Conservation (phyloP, 2,888 invertebrate genomes). For the Leptarthrus brevirostris region DNA sequence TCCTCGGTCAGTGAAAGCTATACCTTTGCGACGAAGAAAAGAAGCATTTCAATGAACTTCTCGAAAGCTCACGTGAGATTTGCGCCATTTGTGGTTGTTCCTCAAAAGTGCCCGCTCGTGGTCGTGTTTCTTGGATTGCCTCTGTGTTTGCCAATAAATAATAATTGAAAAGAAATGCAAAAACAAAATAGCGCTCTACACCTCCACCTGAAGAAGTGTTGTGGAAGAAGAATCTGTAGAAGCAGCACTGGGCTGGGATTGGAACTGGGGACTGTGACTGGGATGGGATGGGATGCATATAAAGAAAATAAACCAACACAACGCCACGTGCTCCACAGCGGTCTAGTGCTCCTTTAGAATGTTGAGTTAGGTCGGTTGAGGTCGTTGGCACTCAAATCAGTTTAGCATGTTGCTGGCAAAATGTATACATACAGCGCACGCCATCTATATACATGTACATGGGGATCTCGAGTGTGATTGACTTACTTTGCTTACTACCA, state of each 20-base stretch:
- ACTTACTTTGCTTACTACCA: conserved; percentile 25
- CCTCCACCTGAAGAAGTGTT: conserved; percentile 15
- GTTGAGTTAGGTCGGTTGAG: conserved; percentile 56
- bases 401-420: conserved; percentile 49
- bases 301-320: background rate
- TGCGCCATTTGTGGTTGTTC: background rate
- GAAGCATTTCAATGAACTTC: conserved; percentile 24
- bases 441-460: background rate
- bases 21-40: background rate
- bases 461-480: background rate
- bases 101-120: background rate
- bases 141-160: conserved; percentile 9
- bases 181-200: conserved; percentile 24
- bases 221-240: background rate
- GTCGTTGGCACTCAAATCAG: conserved; percentile 54
- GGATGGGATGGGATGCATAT: background rate
- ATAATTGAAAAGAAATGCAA: conserved; percentile 47
- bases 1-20: conserved; percentile 10
- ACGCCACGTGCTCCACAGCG: conserved; percentile 6
- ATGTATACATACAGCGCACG: conserved; percentile 22
- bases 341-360: conserved; percentile 42
- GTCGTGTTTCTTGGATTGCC: background rate
- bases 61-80: conserved; percentile 30
- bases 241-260: background rate
- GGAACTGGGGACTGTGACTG: background rate